Evolutionary conservation across 2,797 vertebrate species (phyloP), one percentile per base, ranked within the genome.

Genomic region (Hipposideros larvatus): DNA sequence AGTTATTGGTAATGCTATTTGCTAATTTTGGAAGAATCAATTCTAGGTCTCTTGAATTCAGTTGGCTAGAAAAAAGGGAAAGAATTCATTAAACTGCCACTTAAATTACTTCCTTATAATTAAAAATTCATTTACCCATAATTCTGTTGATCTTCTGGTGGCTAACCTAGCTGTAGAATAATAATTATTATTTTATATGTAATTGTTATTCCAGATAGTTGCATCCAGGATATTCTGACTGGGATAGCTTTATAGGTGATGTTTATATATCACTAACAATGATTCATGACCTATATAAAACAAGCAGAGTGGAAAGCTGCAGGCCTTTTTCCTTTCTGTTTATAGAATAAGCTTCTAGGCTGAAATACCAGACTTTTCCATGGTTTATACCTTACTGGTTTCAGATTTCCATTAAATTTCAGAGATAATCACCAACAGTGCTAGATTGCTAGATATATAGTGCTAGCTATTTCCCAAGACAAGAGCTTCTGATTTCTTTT

Each of bases 111-210:
- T 90, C 63, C 82, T 92, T 87, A 80, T 77, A 93, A 95, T 87
- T 92, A 96, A 97, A 96, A 96, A 95, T 91, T 46, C 41, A 95
- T 96, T 97, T 86, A 84, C 34, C 34, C 85, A 89, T 91, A 86
- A 90, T 88, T 59, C 11, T 78, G 82, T 66, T 75, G 82, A 61
- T 83, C 63, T 94, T 90, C 77, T 93, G 82, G 55, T 55, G 43
- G 19, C 68, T 94, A 85, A 87, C 79, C 93, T 41, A 92, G 73
- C 94, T 74, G 24, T 37, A 88, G 51, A 95, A 75, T 89, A 88
- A 96, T 90, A 95, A 34, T 87, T 90, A 83, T 53, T 92, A 55
- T 90, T 94, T 88, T 75, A 86, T 61, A 89, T 79, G 79, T 66
- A 94, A 94, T 91, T 94, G 34, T 95, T 85, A 84, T 73, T 87